Conservation (phyloP, 2,888 invertebrate genomes). For the Phengaris alcon region DNA sequence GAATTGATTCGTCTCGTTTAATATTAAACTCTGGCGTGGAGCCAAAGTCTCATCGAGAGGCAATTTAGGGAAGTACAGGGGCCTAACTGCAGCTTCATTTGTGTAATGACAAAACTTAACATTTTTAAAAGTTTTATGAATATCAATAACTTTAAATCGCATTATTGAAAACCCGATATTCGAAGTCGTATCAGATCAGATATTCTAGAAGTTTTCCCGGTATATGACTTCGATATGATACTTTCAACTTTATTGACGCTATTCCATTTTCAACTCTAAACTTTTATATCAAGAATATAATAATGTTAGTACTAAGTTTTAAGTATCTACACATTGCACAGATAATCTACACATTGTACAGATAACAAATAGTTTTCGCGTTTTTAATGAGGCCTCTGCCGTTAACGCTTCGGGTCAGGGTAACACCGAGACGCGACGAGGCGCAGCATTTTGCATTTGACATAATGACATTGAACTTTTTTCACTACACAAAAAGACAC, state of each 20-base stretch:
- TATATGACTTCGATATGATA: constrained; percentile 18
- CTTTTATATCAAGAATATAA: background rate
- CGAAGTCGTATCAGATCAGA: constrained; percentile 3
- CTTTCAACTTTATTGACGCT: constrained; percentile 26
- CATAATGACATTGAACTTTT: too few species aligned
- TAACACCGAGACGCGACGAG: too few species aligned
- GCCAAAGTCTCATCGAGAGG: constrained; percentile 19
- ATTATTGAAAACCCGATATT: constrained; percentile 21
- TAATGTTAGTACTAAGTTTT: background rate
- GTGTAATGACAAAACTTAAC: constrained; percentile 11
- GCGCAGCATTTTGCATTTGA: too few species aligned
- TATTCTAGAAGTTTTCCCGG: constrained; percentile 16
- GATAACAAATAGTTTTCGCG: background rate
- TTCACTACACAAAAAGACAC: too few species aligned
- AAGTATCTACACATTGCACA: background rate
- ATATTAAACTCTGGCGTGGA: constrained; percentile 16
- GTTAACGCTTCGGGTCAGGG: too few species aligned
- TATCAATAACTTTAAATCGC: constrained; percentile 20
- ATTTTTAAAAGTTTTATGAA: constrained; percentile 9
- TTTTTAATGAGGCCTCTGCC: background rate
- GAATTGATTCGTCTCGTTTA: constrained; percentile 14
- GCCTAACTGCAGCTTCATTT: constrained; percentile 19
- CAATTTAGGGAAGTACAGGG: constrained; percentile 10
- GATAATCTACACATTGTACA: background rate
- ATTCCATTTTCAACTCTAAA: constrained; percentile 6